These are phyloP conservation scores for Variabilichromis moorii DNA, from an alignment of 2,113 vertebrate genomes.

Conservation along the genomic window DNA sequence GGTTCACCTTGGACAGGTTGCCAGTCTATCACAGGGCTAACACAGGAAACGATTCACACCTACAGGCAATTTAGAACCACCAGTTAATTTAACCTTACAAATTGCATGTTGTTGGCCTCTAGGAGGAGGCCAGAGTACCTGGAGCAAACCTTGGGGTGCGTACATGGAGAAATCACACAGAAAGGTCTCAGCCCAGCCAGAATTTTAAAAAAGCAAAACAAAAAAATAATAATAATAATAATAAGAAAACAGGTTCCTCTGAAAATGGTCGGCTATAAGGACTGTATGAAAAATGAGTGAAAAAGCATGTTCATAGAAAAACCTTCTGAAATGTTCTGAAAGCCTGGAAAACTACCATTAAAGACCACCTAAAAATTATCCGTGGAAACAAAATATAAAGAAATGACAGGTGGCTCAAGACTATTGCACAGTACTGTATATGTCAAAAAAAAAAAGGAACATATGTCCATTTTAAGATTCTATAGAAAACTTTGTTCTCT, in stretches of 20 bases:
- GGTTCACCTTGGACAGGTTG: neutral
- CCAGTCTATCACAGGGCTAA: neutral
- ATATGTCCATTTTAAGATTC: neutral
- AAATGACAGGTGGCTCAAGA: neutral
- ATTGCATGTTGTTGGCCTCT: neutral
- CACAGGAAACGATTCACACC: neutral
- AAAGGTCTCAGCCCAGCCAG: neutral
- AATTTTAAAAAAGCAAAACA: neutral
- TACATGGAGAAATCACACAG: neutral
- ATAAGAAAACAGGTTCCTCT: neutral
- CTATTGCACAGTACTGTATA: neutral
- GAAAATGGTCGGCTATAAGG: neutral
- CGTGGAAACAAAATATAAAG: neutral
- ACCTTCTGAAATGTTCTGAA: neutral
- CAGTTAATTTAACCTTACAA: neutral
- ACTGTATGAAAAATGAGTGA: neutral
- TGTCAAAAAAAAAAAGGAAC: neutral
- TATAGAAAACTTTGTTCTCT: neutral
- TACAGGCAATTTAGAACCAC: neutral
- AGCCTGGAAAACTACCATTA: neutral
- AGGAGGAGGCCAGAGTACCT: neutral
- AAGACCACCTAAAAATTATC: neutral
- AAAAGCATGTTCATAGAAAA: neutral
- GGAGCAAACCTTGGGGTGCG: neutral
- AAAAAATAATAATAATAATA: accelerated